A percentile compares a stretch with the other conserved stretches of the same genome.
Conservation (phyloP, 2,888 invertebrate species). For the Odontocerum albicorne region DNA sequence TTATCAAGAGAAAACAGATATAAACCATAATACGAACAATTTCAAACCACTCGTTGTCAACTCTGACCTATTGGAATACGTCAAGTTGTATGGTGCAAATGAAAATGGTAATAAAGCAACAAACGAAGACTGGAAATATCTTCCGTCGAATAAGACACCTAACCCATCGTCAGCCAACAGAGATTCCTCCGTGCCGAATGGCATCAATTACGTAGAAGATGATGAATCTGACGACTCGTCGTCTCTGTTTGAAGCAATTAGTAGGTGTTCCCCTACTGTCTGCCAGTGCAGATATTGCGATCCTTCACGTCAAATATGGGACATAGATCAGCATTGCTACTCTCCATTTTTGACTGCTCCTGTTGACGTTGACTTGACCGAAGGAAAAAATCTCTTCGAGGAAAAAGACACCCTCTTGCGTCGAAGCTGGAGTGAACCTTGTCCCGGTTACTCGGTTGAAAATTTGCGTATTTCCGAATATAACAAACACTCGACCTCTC, state of each 20-base stretch:
- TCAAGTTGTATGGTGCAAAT: constrained; percentile 14
- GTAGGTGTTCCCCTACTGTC: constrained; percentile 44
- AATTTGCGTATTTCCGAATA: constrained; percentile 48
- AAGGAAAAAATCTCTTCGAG: constrained; percentile 38
- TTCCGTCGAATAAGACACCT: background rate
- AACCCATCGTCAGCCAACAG: background rate
- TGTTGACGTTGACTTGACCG: constrained; percentile 17
- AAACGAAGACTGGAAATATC: constrained; percentile 11
- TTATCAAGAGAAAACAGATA: constrained; percentile 36
- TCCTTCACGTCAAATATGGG: constrained; percentile 71
- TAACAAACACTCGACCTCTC: constrained; percentile 44
- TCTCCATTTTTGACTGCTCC: constrained; percentile 56
- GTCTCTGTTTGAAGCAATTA: constrained; percentile 36
- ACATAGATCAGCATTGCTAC: constrained; percentile 63
- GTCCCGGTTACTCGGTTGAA: constrained; percentile 48
- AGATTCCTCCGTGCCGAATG: constrained; percentile 38
- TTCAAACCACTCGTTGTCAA: constrained; percentile 14
- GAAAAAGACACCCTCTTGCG: constrained; percentile 51
- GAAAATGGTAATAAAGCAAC: constrained; percentile 1
- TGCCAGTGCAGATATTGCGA: constrained; percentile 79
- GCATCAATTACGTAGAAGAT: constrained; percentile 49
- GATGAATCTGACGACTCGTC: constrained; percentile 39
- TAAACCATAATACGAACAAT: constrained; percentile 15
- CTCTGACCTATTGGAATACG: constrained; percentile 10
- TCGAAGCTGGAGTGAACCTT: constrained; percentile 67